Evolutionary conservation across 2,888 invertebrate species (phyloP), one percentile per base, ranked within the genome.

Genomic region (Cynaeus angustus): DNA sequence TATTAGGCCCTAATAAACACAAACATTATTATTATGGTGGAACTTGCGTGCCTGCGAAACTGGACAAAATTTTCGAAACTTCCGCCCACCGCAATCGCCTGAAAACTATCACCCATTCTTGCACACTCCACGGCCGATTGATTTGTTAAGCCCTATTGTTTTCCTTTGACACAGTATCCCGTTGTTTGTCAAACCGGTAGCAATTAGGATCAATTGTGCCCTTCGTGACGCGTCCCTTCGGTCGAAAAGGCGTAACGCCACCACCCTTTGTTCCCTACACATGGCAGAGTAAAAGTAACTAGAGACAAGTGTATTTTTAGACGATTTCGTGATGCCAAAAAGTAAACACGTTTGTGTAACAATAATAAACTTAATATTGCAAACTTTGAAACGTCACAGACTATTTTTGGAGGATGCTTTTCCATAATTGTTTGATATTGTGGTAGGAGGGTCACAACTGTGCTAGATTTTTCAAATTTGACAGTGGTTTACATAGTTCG

Each of bases 1-100:
- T 43, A 70, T 70, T 70, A 70, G 56, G 33, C 70, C 66, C 21
- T 56, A 70, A 70, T 70, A 70, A 70, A 62, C 67, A 26, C 66
- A 62, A 67, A 62, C 59, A 56, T 66, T 70, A 70, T 66, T 70
- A 70, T 70, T 70, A 59, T n/a, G 50, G 13, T 10, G 59, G 45
- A 14, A 14, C 16, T 9, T 30, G 43, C 43, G n/a, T 6, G 41
- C n/a, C 33, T 7, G 3, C 9, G 33, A 33, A 33, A 33, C 6
- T 33, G 21, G n/a, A 21, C 21, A 21, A 26, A 28, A 53, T 33
- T 10, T 13, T 52, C 12, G 28, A 52, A 52, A 26, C 21, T 1
- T 21, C 21, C 21, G 21, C 21, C 21, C 21, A 21, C 21, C 21
- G 21, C 4, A 1, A 21, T 21, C 21, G 21, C 21, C 21, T 21